These are phyloP conservation scores for Encarsia formosa DNA, from an alignment of 2,888 invertebrate genomes.

Conservation along the genomic window DNA sequence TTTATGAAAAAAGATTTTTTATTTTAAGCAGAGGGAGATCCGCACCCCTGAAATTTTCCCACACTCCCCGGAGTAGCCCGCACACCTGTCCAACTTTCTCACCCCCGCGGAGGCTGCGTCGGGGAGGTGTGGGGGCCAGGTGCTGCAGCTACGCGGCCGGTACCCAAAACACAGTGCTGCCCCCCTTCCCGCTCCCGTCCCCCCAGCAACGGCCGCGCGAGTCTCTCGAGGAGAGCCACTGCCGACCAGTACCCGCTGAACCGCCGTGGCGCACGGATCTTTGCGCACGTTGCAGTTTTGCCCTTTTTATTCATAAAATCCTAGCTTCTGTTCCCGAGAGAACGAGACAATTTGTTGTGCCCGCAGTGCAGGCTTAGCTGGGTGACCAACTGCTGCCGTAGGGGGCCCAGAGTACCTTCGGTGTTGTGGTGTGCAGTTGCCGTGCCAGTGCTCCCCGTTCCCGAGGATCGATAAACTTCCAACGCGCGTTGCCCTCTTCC, in stretches of 20 bases:
- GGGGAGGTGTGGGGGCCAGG: neutral
- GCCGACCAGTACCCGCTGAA: conserved; percentile 15
- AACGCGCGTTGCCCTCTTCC: too few species aligned
- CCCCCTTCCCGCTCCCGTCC: neutral
- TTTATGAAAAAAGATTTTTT: too few species aligned
- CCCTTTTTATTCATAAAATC: too few species aligned
- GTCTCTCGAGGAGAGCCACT: neutral
- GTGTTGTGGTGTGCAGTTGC: too few species aligned
- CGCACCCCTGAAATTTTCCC: conserved; percentile 5
- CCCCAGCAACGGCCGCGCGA: neutral
- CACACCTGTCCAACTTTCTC: conserved; percentile 7
- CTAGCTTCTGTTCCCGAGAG: neutral
- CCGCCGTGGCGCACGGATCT: conserved; percentile 5
- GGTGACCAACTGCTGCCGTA: neutral
- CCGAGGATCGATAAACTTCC: too few species aligned
- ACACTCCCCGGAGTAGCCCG: neutral
- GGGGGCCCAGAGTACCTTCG: neutral
- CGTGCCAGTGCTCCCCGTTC: neutral
- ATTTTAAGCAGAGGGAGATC: neutral
- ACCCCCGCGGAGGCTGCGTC: neutral
- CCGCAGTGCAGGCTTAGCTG: neutral
- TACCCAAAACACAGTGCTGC: conserved; percentile 13
- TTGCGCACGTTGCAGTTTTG: too few species aligned
- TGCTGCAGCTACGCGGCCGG: conserved; percentile 18
- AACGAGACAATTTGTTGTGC: neutral